phyloP scores from a whole-genome alignment of 2,888 invertebrate species.

The Proisotoma minuta region DNA sequence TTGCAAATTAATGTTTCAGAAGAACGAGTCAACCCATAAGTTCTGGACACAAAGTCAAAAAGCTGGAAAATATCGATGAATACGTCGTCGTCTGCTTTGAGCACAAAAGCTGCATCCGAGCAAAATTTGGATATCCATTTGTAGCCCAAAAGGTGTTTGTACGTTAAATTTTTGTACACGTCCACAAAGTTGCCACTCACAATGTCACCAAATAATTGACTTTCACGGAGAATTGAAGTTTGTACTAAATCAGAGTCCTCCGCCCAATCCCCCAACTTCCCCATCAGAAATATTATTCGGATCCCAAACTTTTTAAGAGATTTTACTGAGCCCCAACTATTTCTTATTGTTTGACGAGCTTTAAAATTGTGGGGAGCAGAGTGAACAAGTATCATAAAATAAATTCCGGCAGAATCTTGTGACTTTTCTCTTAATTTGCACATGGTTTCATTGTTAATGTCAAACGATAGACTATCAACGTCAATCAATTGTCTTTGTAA shows the following conservation, averaged over 20 bases:
- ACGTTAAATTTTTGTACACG: conserved; percentile 47
- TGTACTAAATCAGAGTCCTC: conserved; percentile 25
- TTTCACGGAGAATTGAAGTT: conserved; percentile 45
- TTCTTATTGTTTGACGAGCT: conserved; percentile 48
- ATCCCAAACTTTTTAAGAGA: conserved; percentile 37
- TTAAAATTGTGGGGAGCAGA: conserved; percentile 48
- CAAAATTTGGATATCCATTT: conserved; percentile 47
- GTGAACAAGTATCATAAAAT: conserved; percentile 48
- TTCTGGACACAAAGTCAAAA: conserved; percentile 43
- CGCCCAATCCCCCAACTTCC: conserved; percentile 15
- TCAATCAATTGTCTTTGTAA: conserved; percentile 20
- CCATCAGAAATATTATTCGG: conserved; percentile 47
- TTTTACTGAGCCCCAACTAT: conserved; percentile 49
- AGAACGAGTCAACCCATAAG: conserved; percentile 34
- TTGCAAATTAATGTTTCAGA: conserved; percentile 45
- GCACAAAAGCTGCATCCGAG: conserved; percentile 42
- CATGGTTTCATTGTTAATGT: conserved; percentile 39
- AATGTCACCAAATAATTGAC: conserved; percentile 41
- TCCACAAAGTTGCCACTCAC: conserved; percentile 46
- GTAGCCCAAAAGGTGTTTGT: conserved; percentile 48
- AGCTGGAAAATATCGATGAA: conserved; percentile 48
- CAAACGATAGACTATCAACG: conserved; percentile 39
- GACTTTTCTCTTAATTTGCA: conserved; percentile 27
- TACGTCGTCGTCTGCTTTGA: conserved; percentile 49
- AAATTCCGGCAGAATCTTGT: conserved; percentile 29